Evolutionary conservation across 2,888 invertebrate genomes (phyloP), one percentile per base, ranked within the genome.

Genomic region (Anorthoa munda): DNA sequence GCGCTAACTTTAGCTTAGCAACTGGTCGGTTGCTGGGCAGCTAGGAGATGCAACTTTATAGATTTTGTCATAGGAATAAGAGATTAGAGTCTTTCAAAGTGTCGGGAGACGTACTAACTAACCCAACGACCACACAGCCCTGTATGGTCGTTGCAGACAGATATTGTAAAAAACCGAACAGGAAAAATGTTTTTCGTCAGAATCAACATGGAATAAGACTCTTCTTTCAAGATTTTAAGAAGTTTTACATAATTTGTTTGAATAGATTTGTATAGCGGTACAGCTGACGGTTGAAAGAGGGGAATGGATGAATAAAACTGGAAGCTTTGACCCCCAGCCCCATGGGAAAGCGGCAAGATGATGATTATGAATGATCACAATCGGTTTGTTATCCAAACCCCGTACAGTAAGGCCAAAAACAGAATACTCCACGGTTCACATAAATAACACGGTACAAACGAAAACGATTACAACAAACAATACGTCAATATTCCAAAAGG

Each of bases 1-100:
- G 51, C 31, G 39, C 59, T 81, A 77, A 81, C n/a, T 77, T 81
- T 77, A 72, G 18, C 65, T 61, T 55, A 66, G 60, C 60, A 58
- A 83, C 75, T 55, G 31, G 51, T 67, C 11, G n/a, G 69, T 79
- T 66, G 74, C 69, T 74, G 50, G 51, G 50, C 75, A 66, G 79
- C 66, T 74, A 46, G 51, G 50, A 61, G 75, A 79, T 68, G 65
- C 45, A 66, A 70, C 51, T 64, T 53, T 15, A 12, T 60, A 9
- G 23, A 55, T 66, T 31, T 58, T 26, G 13, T 75, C 17, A 15
- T 65, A 17, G 39, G 46, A 53, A 45, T 53, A 53, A 50, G 53
- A 13, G 21, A n/a, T 5, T 13, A 5, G n/a, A 15, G n/a, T 13
- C 17, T 45, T 21, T 11, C n/a, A 53, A 21, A 69, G 21, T 21